Percentiles rank a stretch among this genome's conserved stretches.
phyloP scores from a whole-genome alignment of 2,888 invertebrate genomes.

The Diaphora mendica region DNA sequence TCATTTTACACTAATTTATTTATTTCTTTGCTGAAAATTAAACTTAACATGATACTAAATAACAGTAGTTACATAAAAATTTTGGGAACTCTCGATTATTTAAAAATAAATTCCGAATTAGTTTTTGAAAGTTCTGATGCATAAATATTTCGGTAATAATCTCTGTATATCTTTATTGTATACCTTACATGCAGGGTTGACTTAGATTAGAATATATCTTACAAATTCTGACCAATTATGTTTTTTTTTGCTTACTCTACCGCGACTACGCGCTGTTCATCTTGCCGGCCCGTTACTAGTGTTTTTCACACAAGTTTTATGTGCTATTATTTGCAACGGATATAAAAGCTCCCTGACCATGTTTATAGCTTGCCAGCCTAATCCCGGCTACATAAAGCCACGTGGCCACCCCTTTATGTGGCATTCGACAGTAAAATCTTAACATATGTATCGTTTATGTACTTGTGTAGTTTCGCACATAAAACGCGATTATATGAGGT shows the following conservation, averaged over 20 bases:
- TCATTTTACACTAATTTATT: background rate
- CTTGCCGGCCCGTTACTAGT: conserved; percentile 77
- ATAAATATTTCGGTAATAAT: too few relatives aligned
- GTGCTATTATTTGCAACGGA: conserved; percentile 85
- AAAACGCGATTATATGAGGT: conserved; percentile 35
- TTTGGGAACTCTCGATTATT: too few relatives aligned
- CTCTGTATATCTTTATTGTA: background rate
- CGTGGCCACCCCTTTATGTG: conserved; percentile 79
- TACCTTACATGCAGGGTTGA: background rate
- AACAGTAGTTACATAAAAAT: too few relatives aligned
- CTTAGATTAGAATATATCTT: background rate
- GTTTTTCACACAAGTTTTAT: conserved; percentile 86
- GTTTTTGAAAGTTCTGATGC: too few relatives aligned
- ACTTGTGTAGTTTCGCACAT: conserved; percentile 46
- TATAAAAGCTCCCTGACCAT: conserved; percentile 77
- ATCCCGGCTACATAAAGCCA: conserved; percentile 68
- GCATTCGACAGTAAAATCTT: conserved; percentile 78
- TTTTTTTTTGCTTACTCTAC: conserved; percentile 51
- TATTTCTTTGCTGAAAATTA: background rate
- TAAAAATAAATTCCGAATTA: too few relatives aligned
- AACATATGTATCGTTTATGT: conserved; percentile 75
- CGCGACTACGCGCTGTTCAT: conserved; percentile 54
- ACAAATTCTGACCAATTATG: too few relatives aligned
- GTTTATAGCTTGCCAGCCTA: conserved; percentile 72
- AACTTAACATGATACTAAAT: background rate